Evolutionary conservation across 2,888 invertebrate species (phyloP).

Genomic region (Stenichneumon culpator): DNA sequence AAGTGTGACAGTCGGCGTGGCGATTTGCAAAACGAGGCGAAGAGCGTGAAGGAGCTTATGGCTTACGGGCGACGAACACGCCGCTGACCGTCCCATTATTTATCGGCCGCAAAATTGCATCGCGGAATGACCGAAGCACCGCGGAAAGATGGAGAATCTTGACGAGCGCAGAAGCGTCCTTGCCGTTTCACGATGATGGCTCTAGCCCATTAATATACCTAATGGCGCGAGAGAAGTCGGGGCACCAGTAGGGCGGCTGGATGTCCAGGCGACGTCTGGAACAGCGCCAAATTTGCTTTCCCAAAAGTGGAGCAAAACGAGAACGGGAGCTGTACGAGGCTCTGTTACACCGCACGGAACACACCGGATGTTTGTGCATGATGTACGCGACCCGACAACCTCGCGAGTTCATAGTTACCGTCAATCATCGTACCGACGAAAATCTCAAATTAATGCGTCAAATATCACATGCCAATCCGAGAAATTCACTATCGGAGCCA

Average conservation of each 20-base stretch:
- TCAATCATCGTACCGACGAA: conserved; percentile 44
- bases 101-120: conserved; percentile 67
- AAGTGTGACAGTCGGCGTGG: conserved; percentile 24
- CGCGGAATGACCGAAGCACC: conserved; percentile 33
- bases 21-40: conserved; percentile 28
- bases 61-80: conserved; percentile 26
- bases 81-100: conserved; percentile 60
- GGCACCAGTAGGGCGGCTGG: conserved; percentile 31
- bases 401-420: conserved; percentile 45
- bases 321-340: not conserved
- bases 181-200: conserved; percentile 70
- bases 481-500: not conserved
- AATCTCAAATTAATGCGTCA: conserved; percentile 37
- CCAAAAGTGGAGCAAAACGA: conserved; percentile 69
- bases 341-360: conserved; percentile 9
- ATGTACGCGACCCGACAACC: conserved; percentile 27
- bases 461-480: conserved; percentile 31
- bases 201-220: conserved; percentile 74
- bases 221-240: conserved; percentile 64
- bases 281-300: conserved; percentile 65
- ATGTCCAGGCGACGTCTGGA: conserved; percentile 64
- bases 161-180: conserved; percentile 61
- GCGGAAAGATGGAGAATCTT: conserved; percentile 59
- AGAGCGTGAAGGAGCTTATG: conserved; percentile 12
- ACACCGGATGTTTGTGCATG: conserved; percentile 41